Percentiles rank a stretch among this genome's conserved stretches.
Evolutionary conservation across 1,140 invertebrate genomes (phyloP).

Genomic region (Heliconius hewitsoni): DNA sequence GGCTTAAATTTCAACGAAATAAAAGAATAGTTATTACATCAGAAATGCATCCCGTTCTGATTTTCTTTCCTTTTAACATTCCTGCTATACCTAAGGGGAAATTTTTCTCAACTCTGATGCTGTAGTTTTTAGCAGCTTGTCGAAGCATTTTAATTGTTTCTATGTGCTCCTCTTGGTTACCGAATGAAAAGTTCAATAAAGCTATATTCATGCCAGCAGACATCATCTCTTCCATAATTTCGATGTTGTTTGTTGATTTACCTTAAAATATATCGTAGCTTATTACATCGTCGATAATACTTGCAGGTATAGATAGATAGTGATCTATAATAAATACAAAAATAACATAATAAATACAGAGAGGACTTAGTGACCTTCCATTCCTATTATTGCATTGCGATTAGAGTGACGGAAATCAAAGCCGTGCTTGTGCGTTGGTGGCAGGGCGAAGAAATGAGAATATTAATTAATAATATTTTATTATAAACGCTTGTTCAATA

Average conservation of each 20-base stretch:
- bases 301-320: no score
- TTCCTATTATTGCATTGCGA: no score
- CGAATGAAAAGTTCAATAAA: constrained; percentile 88
- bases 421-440: no score
- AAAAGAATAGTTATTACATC: constrained; percentile 66
- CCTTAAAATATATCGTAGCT: constrained; percentile 45
- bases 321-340: no score
- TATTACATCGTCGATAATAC: neutral
- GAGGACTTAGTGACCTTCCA: no score
- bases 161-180: constrained; percentile 86
- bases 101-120: constrained; percentile 81
- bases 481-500: no score
- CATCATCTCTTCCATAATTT: constrained; percentile 87
- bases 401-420: no score
- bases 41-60: constrained; percentile 87
- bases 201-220: constrained; percentile 91
- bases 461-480: no score
- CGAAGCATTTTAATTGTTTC: constrained; percentile 86
- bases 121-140: constrained; percentile 83
- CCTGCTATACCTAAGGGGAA: constrained; percentile 88
- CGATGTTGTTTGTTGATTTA: constrained; percentile 58
- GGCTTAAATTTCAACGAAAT: no score
- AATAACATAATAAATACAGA: no score
- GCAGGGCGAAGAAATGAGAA: no score
- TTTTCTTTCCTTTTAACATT: constrained; percentile 90